Evolutionary conservation across 2,888 invertebrate species (phyloP).

Genomic region (Nephrocerus scutellatus): DNA sequence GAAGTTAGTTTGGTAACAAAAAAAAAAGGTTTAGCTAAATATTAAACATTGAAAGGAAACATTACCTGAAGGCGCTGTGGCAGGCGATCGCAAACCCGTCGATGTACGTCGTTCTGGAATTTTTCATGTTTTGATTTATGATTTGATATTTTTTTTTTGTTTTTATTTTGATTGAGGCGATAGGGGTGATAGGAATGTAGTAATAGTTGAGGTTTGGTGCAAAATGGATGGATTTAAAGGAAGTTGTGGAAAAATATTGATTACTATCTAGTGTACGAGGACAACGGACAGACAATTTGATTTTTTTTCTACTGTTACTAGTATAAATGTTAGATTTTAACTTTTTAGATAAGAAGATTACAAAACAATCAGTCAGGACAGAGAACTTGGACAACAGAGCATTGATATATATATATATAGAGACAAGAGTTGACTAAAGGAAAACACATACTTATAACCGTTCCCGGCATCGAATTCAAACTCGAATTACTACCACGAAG

Average conservation of each 20-base stretch:
- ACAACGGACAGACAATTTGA: conserved; percentile 3
- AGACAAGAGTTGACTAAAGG: conserved; percentile 7
- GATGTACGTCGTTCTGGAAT: conserved; percentile 30
- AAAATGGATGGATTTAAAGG: no score
- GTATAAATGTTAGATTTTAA: no score
- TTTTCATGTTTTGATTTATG: background rate
- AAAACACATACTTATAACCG: conserved; percentile 31
- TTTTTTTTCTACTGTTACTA: no score
- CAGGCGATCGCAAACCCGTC: conserved; percentile 32
- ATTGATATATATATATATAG: conserved; percentile 1
- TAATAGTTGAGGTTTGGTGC: no score
- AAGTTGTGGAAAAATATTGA: no score
- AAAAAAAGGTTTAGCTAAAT: no score
- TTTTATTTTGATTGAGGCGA: background rate
- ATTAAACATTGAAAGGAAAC: no score
- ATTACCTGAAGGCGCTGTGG: conserved; percentile 31
- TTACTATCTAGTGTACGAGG: no score
- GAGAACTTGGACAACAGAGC: conserved; percentile 5
- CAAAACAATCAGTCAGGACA: conserved; percentile 2
- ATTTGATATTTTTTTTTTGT: background rate
- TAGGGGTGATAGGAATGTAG: no score
- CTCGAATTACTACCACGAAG: conserved; percentile 34
- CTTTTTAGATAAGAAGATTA: no score
- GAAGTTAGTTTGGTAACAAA: no score
- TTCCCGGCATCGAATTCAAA: conserved; percentile 32